Evolutionary conservation across 2,888 invertebrate species (phyloP).

Genomic region (Carcina quercana): DNA sequence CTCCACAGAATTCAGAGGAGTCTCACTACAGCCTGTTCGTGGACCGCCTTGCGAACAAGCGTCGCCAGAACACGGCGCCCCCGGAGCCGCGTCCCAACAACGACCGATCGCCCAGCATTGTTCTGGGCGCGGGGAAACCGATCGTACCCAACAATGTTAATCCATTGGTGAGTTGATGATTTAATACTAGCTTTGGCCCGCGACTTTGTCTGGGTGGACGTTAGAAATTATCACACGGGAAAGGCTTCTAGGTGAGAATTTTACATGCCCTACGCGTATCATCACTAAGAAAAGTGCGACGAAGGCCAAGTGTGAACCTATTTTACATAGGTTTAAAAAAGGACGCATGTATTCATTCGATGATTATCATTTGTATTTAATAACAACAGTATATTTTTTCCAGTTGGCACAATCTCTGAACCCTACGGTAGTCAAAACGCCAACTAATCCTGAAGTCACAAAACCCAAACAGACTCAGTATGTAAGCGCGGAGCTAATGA

Average conservation of each 20-base stretch:
- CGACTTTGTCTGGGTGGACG: no score
- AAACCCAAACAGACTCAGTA: slow-evolving; percentile 48
- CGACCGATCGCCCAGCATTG: slow-evolving; percentile 63
- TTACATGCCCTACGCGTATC: no score
- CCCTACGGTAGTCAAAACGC: slow-evolving; percentile 20
- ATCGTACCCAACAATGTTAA: slow-evolving; percentile 43
- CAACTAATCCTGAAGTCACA: slow-evolving; percentile 19
- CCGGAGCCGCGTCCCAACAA: slow-evolving; percentile 38
- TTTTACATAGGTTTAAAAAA: no score
- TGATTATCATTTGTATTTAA: no score
- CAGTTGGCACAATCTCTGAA: slow-evolving; percentile 54
- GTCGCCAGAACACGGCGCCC: slow-evolving; percentile 82
- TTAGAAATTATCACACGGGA: no score
- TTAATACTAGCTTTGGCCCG: no score
- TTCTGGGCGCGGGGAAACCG: slow-evolving; percentile 63
- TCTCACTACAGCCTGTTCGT: slow-evolving; percentile 83
- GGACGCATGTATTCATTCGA: no score
- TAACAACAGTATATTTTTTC: no score
- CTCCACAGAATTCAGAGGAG: slow-evolving; percentile 77
- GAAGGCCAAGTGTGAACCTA: no score
- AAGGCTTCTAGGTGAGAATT: no score
- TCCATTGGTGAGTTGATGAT: slow-evolving; percentile 3
- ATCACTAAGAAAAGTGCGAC: no score
- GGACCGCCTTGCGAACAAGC: slow-evolving; percentile 82
- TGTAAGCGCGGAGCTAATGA: slow-evolving; percentile 46